Evolutionary conservation across 2,113 vertebrate genomes (phyloP), one percentile per base, ranked within the genome.

Genomic region (Baryphthengus martii): DNA sequence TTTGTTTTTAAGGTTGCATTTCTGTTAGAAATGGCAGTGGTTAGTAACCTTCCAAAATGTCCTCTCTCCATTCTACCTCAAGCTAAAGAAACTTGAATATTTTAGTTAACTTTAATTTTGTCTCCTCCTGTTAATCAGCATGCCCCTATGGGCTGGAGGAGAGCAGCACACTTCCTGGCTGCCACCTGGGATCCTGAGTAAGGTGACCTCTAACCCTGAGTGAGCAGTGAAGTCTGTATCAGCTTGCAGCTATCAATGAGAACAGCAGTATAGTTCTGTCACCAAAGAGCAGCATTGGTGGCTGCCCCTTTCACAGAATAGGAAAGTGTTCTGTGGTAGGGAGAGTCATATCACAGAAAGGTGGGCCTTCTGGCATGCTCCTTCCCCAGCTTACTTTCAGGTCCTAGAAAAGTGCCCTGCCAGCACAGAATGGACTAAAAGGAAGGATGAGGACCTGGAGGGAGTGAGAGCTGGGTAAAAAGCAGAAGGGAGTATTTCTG

Each of bases 151-250:
- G 50, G 37, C 45, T 37, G 42, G 29, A 25, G 55, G 33, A 56
- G 25, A 1, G 4, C 70, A 53, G 10, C 7, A 4, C 2, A 2
- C 23, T 68, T 65, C 11, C 72, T 58, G 25, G 10, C 53, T 49
- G 39, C 55, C 9, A 11, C 33, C 20, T 47, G 44, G 35, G 47
- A 66, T 45, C 58, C n/a, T 28, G n/a, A 45, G 15, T 10, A 45
- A 39, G 63, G 50, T 13, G 21, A 15, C 77, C 28, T 55, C 21
- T 66, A 39, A 50, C 11, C 23, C 35, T 50, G 11, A 20, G 4
- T 0, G 2, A 62, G 45, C 16, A 16, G 39, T 0, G 0, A 47
- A 62, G 39, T 65, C n/a, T 16, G 12, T 11, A 19, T 39, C 70
- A 53, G 25, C 42, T 78, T 40, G 50, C 55, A 91, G 53, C 11